A percentile compares a stretch with the other conserved stretches of the same genome.
Conservation (phyloP, 2,797 vertebrate species). For the Intellagama lesueurii region DNA sequence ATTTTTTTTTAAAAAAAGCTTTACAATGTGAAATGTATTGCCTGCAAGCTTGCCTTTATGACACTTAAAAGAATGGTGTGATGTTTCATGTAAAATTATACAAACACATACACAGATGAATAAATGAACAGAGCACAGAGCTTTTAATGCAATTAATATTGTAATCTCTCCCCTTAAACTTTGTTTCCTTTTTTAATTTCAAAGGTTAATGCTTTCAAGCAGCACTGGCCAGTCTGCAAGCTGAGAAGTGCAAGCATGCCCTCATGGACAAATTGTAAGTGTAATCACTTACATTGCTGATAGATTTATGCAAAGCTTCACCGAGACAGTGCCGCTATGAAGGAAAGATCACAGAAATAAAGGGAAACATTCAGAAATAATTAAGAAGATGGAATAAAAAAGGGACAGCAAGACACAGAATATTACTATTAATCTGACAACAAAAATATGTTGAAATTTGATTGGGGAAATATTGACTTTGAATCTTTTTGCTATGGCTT, state of each 20-base stretch:
- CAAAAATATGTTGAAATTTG: slow-evolving; percentile 62
- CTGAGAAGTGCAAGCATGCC: slow-evolving; percentile 80
- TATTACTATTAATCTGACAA: slow-evolving; percentile 69
- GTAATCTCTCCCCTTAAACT: slow-evolving; percentile 49
- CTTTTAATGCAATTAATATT: slow-evolving; percentile 52
- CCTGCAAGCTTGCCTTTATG: slow-evolving; percentile 63
- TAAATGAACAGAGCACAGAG: slow-evolving; percentile 63
- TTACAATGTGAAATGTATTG: slow-evolving; percentile 60
- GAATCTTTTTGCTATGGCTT: slow-evolving; percentile 52
- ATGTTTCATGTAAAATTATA: slow-evolving; percentile 48
- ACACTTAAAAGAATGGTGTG: slow-evolving; percentile 54
- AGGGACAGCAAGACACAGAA: slow-evolving; percentile 74
- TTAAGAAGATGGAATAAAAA: slow-evolving; percentile 70
- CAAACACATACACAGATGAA: slow-evolving; percentile 59
- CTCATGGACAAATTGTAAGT: slow-evolving; percentile 78
- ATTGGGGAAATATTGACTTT: slow-evolving; percentile 56
- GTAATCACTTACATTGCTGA: slow-evolving; percentile 89
- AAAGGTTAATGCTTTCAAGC: slow-evolving; percentile 71
- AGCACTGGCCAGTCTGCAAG: slow-evolving; percentile 64
- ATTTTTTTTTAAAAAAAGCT: slow-evolving; percentile 52
- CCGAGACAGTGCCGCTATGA: slow-evolving; percentile 87
- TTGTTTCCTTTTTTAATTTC: slow-evolving; percentile 36
- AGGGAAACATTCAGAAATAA: slow-evolving; percentile 83
- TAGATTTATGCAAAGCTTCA: slow-evolving; percentile 90
- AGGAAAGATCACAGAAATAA: slow-evolving; percentile 84